Conservation (phyloP, 2,888 invertebrate species). For the Eledona agricola region DNA sequence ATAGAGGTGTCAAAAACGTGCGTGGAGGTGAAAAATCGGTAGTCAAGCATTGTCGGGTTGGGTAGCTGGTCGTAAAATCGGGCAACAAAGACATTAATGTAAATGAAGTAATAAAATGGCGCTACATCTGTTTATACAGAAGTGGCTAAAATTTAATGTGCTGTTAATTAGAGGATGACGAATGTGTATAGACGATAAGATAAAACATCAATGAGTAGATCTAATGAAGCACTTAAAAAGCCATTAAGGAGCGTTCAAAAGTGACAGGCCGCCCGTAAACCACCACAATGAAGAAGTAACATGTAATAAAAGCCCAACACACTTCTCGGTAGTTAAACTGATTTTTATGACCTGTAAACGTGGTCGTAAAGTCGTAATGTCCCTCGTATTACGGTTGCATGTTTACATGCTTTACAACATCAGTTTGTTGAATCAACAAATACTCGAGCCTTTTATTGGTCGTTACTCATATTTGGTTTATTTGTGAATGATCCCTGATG, state of each 20-base stretch:
- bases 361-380: constrained; percentile 64
- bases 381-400: constrained; percentile 62
- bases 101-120: constrained; percentile 33
- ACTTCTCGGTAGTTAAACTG: constrained; percentile 63
- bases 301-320: constrained; percentile 62
- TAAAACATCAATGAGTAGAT: constrained; percentile 32
- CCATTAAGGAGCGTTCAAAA: constrained; percentile 58
- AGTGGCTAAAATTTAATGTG: constrained; percentile 30
- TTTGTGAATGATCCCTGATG: constrained; percentile 38
- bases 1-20: no score
- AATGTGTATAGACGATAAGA: constrained; percentile 33
- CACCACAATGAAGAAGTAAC: constrained; percentile 61
- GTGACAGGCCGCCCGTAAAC: constrained; percentile 56
- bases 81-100: constrained; percentile 35
- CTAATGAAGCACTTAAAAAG: constrained; percentile 56
- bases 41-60: constrained; percentile 12
- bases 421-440: constrained; percentile 59
- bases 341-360: constrained; percentile 65
- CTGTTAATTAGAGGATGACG: constrained; percentile 35
- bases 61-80: constrained; percentile 30
- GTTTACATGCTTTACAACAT: constrained; percentile 59
- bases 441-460: constrained; percentile 57
- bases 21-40: constrained; percentile 25
- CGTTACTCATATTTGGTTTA: constrained; percentile 56
- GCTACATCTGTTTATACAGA: constrained; percentile 33